A percentile compares a stretch with the other conserved stretches of the same genome.
Evolutionary conservation across 2,113 vertebrate species (phyloP).

Genomic region (Pseudolaguvia tuberculata): DNA sequence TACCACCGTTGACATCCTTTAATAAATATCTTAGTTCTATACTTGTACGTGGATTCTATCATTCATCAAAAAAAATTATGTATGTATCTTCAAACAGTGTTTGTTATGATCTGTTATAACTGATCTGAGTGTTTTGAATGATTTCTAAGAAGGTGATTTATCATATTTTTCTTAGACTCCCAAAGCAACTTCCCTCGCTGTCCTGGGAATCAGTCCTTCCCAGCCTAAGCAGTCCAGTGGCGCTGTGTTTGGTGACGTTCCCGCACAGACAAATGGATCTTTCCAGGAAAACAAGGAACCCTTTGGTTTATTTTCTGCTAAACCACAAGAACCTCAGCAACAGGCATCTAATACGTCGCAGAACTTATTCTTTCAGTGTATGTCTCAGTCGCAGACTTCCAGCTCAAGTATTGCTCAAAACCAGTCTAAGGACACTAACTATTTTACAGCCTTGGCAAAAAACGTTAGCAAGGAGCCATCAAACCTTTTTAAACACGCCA

Average conservation of each 20-base stretch:
- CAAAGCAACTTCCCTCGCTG: constrained; percentile 67
- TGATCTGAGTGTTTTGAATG: background rate
- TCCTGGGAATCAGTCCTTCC: constrained; percentile 73
- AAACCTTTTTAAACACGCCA: constrained; percentile 66
- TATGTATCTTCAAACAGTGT: background rate
- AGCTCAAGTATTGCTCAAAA: constrained; percentile 57
- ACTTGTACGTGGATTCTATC: background rate
- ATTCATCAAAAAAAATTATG: too few species aligned
- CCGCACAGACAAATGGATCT: constrained; percentile 80
- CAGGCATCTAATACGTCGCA: constrained; percentile 80
- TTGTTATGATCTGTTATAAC: background rate
- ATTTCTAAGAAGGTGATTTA: background rate
- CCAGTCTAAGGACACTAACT: constrained; percentile 74
- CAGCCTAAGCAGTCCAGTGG: constrained; percentile 65
- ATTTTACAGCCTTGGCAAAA: constrained; percentile 87
- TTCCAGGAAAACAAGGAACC: constrained; percentile 72
- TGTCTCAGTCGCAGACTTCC: constrained; percentile 85
- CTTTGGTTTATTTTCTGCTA: constrained; percentile 83
- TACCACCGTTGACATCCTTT: background rate
- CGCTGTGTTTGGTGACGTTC: constrained; percentile 76
- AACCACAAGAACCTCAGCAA: constrained; percentile 63
- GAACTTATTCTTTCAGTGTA: constrained; percentile 98
- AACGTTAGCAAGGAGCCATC: constrained; percentile 78
- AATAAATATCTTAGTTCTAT: background rate
- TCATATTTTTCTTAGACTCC: constrained; percentile 72